Evolutionary conservation across 2,888 invertebrate species (phyloP).

Genomic region (Cephus spinipes): DNA sequence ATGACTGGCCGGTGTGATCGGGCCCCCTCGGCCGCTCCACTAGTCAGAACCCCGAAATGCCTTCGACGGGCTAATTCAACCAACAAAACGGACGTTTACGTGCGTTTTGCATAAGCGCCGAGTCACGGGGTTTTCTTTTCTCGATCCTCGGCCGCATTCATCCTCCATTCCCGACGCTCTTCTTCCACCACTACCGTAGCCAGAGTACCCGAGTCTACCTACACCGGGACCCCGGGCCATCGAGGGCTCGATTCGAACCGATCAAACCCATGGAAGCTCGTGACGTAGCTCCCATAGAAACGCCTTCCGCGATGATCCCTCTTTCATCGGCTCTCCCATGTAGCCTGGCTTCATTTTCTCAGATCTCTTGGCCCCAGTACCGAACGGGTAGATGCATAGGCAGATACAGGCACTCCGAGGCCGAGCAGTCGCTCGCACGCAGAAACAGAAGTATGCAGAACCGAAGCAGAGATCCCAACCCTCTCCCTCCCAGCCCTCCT

Average conservation of each 20-base stretch:
- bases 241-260: background rate
- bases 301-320: background rate
- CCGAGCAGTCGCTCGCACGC: background rate
- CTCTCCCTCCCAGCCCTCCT: conserved; percentile 25
- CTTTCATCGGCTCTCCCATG: background rate
- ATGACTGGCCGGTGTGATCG: conserved; percentile 48
- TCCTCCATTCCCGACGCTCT: background rate
- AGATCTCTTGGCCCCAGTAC: background rate
- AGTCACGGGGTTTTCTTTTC: conserved; percentile 47
- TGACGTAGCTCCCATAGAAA: background rate
- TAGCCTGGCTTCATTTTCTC: background rate
- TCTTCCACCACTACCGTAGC: background rate
- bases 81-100: conserved; percentile 62
- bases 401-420: background rate
- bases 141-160: background rate
- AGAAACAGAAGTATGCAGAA: background rate
- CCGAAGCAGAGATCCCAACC: background rate
- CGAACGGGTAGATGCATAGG: background rate
- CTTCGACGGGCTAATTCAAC: conserved; percentile 53
- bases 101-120: conserved; percentile 59
- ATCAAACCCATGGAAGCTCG: background rate
- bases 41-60: conserved; percentile 11
- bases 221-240: background rate
- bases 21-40: conserved; percentile 28
- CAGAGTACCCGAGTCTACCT: background rate